Evolutionary conservation across 2,113 vertebrate species (phyloP).

Genomic region (Ophthalmotilapia sp.): DNA sequence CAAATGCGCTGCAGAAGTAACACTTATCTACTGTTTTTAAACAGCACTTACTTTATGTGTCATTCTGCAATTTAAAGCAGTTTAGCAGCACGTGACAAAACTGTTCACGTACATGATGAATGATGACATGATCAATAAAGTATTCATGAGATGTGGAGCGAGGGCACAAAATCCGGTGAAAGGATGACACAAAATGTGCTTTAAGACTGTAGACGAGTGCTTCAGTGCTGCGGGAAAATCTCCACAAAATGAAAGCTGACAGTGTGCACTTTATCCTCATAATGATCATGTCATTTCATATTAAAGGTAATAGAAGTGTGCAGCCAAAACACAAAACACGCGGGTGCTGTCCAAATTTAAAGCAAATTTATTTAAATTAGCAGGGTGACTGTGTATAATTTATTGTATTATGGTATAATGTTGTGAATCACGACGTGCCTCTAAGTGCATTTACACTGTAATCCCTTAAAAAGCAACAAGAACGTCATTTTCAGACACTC

Average conservation of each 20-base stretch:
- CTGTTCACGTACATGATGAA: background rate
- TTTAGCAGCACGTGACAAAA: background rate
- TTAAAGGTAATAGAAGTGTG: background rate
- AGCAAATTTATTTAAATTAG: background rate
- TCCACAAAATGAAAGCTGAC: conserved; percentile 12
- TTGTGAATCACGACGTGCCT: background rate
- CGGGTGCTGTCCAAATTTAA: background rate
- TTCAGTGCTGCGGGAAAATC: background rate
- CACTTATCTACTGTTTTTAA: background rate
- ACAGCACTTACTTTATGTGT: background rate
- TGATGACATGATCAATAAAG: background rate
- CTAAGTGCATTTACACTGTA: background rate
- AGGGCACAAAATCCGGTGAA: background rate
- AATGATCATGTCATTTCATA: conserved; percentile 19
- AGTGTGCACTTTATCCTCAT: conserved; percentile 17
- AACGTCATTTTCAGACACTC: background rate
- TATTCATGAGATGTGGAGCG: background rate
- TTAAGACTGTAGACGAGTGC: background rate
- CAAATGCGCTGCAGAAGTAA: background rate
- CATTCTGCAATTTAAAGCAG: background rate
- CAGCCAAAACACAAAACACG: background rate
- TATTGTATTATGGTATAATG: background rate
- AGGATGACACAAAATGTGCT: background rate
- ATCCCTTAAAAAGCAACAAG: background rate
- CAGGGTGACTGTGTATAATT: background rate